phyloP scores from a whole-genome alignment of 2,888 invertebrate species.

The Metalampra italica region DNA sequence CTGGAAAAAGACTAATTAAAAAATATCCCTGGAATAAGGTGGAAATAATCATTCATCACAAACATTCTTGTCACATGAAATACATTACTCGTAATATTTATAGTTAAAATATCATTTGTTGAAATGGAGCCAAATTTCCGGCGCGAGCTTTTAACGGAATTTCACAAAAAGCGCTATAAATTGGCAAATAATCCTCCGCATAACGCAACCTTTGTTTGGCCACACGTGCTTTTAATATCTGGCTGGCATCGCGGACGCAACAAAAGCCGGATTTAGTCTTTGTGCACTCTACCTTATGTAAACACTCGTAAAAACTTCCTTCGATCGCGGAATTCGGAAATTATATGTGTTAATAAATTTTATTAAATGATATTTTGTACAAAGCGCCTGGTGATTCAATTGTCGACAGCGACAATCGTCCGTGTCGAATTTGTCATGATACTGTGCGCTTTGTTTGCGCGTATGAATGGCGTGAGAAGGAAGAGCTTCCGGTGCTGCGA shows the following conservation, averaged over 20 bases:
- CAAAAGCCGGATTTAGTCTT: slow-evolving; percentile 73
- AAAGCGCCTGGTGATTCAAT: slow-evolving; percentile 48
- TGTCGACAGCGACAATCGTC: slow-evolving; percentile 54
- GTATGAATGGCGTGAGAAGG: slow-evolving; percentile 66
- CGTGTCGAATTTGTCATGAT: slow-evolving; percentile 75
- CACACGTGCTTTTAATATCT: slow-evolving; percentile 78
- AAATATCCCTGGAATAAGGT: slow-evolving; percentile 46
- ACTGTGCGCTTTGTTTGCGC: slow-evolving; percentile 54
- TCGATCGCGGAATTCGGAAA: slow-evolving; percentile 9
- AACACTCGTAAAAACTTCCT: slow-evolving; percentile 66
- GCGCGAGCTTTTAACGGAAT: slow-evolving; percentile 70
- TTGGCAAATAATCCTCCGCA: slow-evolving; percentile 79
- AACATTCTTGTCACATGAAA: slow-evolving; percentile 50
- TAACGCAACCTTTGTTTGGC: slow-evolving; percentile 78
- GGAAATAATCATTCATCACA: slow-evolving; percentile 41
- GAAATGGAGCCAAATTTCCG: slow-evolving; percentile 78
- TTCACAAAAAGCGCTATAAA: slow-evolving; percentile 76
- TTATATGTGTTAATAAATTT: slow-evolving; percentile 49
- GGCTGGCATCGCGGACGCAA: slow-evolving; percentile 47
- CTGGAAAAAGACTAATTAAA: not conserved
- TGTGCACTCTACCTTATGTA: slow-evolving; percentile 62
- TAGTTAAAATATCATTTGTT: slow-evolving; percentile 75
- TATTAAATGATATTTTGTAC: slow-evolving; percentile 56
- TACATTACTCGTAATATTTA: slow-evolving; percentile 62
- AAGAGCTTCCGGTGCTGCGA: slow-evolving; percentile 62